Percentiles rank a stretch among this genome's conserved stretches.
Conservation (phyloP, 2,113 vertebrate species). For the Phaethon lepturus region DNA sequence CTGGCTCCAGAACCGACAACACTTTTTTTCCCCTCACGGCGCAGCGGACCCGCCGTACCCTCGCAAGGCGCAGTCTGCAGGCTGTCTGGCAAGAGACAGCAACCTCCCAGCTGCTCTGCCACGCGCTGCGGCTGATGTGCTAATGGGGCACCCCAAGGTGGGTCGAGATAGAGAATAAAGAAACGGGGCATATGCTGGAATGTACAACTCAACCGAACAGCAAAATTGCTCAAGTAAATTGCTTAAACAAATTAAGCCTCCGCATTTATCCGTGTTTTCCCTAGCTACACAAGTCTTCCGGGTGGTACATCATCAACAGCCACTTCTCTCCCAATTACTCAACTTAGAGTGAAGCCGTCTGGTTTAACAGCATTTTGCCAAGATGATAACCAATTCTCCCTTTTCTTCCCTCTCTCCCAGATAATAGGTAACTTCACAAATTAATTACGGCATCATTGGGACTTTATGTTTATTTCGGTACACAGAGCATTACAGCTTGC, state of each 20-base stretch:
- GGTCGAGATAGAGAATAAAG: not conserved
- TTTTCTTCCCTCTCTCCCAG: not conserved
- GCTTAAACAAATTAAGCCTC: constrained; percentile 29
- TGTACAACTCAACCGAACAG: not conserved
- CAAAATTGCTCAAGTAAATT: not conserved
- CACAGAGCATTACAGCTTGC: not conserved
- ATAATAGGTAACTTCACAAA: constrained; percentile 21
- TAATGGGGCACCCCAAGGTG: constrained; percentile 42
- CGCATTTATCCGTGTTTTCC: not conserved
- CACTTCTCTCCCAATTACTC: constrained; percentile 27
- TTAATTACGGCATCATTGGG: constrained; percentile 55
- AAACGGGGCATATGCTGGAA: constrained; percentile 15
- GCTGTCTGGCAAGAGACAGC: not conserved
- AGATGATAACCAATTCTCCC: not conserved
- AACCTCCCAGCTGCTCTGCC: not conserved
- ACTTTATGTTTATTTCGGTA: constrained; percentile 46
- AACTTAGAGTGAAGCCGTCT: not conserved
- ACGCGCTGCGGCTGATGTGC: fast-evolving
- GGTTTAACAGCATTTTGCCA: not conserved
- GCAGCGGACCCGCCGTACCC: not conserved
- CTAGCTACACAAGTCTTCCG: not conserved
- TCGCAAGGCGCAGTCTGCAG: not conserved
- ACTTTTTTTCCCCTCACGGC: not conserved
- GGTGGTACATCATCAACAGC: not conserved
- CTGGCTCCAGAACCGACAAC: not conserved